These are phyloP conservation scores for Montipora capricornis DNA, from an alignment of 64 coral and sea anemone genomes.

Conservation along the genomic window DNA sequence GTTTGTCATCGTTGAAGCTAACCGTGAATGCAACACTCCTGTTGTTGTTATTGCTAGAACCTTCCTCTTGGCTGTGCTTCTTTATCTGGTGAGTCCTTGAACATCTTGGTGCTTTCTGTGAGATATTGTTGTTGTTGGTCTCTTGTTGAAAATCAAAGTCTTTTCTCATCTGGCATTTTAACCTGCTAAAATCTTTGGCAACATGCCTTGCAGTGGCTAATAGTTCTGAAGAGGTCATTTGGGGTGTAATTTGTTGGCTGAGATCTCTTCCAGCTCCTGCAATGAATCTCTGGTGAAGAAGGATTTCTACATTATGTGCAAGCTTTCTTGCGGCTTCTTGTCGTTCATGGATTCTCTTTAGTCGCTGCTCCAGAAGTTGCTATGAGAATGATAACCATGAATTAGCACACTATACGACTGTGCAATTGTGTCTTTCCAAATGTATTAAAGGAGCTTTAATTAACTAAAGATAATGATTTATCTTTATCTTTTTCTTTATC, in stretches of 20 bases:
- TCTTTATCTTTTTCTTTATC: no score
- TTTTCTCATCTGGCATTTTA: conserved; percentile 51
- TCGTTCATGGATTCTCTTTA: conserved; percentile 73
- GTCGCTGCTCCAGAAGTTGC: conserved; percentile 59
- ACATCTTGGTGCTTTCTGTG: not conserved
- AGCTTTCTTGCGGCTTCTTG: conserved; percentile 77
- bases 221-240: conserved; percentile 53
- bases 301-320: conserved; percentile 69
- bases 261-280: not conserved
- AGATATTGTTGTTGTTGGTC: conserved; percentile 35
- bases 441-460: no score
- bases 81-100: not conserved
- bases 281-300: conserved; percentile 67
- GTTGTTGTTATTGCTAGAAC: not conserved
- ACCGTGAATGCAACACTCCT: conserved; percentile 59
- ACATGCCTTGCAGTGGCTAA: conserved; percentile 60
- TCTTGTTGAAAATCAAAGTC: conserved; percentile 67
- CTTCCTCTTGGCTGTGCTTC: not conserved
- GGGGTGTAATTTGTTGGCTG: not conserved
- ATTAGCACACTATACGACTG: no score
- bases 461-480: no score
- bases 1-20: conserved; percentile 32
- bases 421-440: no score
- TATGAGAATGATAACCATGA: conserved; percentile 4
- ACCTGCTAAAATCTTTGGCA: conserved; percentile 55